Evolutionary conservation across 2,888 invertebrate genomes (phyloP), one percentile per base, ranked within the genome.

Genomic region (Nomada fucata): DNA sequence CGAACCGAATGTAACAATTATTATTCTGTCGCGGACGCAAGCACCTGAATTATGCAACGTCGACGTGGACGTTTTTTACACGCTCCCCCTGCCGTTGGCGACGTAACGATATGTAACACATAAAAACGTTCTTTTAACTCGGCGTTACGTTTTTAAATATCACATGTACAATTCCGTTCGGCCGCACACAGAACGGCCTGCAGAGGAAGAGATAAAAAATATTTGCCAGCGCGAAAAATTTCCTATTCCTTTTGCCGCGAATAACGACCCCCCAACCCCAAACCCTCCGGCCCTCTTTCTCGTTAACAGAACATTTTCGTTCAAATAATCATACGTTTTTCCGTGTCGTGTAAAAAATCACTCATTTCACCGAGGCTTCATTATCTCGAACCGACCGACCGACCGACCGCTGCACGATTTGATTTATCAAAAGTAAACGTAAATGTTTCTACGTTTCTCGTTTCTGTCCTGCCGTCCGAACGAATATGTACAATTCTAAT

Each of bases 101-200:
- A 1, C 20, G 15, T 20, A 29, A 23, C 63, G 13, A 18, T 52
- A 65, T 47, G 15, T 44, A 63, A 57, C 20, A 11, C 23, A 36
- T 44, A 52, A 44, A 53, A 52, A 47, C 64, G 52, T 23, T 60
- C 59, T 47, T 79, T 59, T 52, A 77, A 52, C 13, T 11, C 23
- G 36, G 18, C n/a, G 36, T 77, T 77, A 53, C 71, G 53, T 65
- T 71, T 72, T 65, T 64, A 52, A 71, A 59, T 57, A 20, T 29
- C 52, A 11, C 36, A 23, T 26, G 78, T 71, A 60, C 55, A 79
- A 79, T 78, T 78, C 71, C 47, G 71, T 79, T 76, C 42, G 23
- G 2, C 63, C n/a, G 7, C 13, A 42, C 18, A n/a, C 23, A 18
- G 50, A 50, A 36, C 47, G 36, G 18, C 18, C 1, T 20, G 26